phyloP scores from a whole-genome alignment of 1,140 invertebrate species.

The Papilio dardanus region DNA sequence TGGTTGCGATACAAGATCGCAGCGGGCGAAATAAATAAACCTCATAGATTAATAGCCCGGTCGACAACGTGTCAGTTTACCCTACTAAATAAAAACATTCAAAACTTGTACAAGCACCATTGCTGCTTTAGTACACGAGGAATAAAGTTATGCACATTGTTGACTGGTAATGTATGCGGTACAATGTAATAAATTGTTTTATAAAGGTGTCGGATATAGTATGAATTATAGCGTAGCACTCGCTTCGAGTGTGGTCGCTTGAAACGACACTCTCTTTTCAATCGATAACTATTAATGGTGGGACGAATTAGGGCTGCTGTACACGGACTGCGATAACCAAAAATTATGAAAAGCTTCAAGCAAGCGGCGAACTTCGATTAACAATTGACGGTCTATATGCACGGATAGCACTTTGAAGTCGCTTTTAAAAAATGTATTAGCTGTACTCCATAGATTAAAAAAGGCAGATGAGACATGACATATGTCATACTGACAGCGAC shows the following conservation, averaged over 20 bases:
- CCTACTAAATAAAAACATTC: constrained; percentile 29
- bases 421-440: too few species aligned
- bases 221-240: constrained; percentile 22
- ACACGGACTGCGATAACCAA: neutral
- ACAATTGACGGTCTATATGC: neutral
- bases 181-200: constrained; percentile 33
- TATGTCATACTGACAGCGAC: too few species aligned
- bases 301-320: neutral
- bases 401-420: too few species aligned
- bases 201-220: constrained; percentile 37
- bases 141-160: neutral
- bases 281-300: constrained; percentile 36
- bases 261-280: constrained; percentile 19
- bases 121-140: constrained; percentile 4
- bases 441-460: too few species aligned
- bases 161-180: constrained; percentile 12
- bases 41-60: constrained; percentile 24
- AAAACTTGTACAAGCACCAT: constrained; percentile 10
- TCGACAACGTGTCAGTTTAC: constrained; percentile 33
- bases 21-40: constrained; percentile 30
- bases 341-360: neutral
- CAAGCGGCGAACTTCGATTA: neutral
- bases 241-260: constrained; percentile 33
- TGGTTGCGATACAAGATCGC: constrained; percentile 30
- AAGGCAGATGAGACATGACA: too few species aligned